A percentile compares a stretch with the other conserved stretches of the same genome.
Conservation (phyloP, 2,888 invertebrate genomes). For the Dicyrtoma fusca region DNA sequence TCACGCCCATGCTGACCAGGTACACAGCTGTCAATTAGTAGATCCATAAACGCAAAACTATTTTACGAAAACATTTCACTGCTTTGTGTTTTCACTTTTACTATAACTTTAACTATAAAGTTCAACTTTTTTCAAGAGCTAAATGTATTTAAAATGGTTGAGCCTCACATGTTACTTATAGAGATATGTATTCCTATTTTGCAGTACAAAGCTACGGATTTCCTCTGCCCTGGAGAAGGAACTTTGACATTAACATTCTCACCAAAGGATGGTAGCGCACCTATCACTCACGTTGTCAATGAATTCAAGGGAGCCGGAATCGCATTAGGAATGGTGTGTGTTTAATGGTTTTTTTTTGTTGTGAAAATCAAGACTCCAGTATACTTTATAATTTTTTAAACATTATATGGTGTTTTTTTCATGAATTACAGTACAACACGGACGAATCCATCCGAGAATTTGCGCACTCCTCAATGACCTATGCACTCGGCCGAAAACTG, state of each 20-base stretch:
- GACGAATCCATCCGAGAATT: slow-evolving; percentile 89
- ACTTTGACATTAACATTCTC: slow-evolving; percentile 83
- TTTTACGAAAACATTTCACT: too few relatives aligned
- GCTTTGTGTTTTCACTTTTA: too few relatives aligned
- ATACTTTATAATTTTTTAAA: too few relatives aligned
- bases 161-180: too few relatives aligned
- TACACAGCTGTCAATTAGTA: too few relatives aligned
- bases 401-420: too few relatives aligned
- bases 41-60: too few relatives aligned
- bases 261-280: slow-evolving; percentile 67
- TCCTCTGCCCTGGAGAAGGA: slow-evolving; percentile 89
- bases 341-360: too few relatives aligned
- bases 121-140: too few relatives aligned
- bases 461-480: slow-evolving; percentile 93
- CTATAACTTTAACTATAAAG: too few relatives aligned
- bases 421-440: slow-evolving; percentile 74
- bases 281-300: slow-evolving; percentile 76
- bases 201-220: slow-evolving; percentile 91
- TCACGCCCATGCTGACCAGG: slow-evolving; percentile 95
- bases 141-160: too few relatives aligned
- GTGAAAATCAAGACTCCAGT: too few relatives aligned
- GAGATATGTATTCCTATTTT: slow-evolving; percentile 34
- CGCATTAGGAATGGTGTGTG: slow-evolving; percentile 77
- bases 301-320: slow-evolving; percentile 87
- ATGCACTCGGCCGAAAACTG: slow-evolving; percentile 79